Evolutionary conservation across 2,888 invertebrate species (phyloP).

Genomic region (Papilio demoleus): DNA sequence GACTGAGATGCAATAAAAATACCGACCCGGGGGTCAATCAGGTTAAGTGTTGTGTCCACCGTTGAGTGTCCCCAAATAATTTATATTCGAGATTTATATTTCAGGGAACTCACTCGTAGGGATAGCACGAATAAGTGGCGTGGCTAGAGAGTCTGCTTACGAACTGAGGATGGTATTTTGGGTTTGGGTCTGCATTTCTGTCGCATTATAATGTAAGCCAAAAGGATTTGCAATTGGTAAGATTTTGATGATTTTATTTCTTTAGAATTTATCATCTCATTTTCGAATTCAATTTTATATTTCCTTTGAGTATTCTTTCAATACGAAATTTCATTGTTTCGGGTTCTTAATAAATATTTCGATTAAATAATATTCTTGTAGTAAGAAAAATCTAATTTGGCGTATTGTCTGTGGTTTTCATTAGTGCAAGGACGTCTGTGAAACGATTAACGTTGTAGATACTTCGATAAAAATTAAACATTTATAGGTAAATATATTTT

Average conservation of each 20-base stretch:
- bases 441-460: constrained; percentile 52
- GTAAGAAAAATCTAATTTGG: constrained; percentile 42
- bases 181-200: constrained; percentile 18
- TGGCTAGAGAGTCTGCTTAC: constrained; percentile 46
- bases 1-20: constrained; percentile 71
- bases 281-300: neutral
- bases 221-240: neutral
- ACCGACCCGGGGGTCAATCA: constrained; percentile 74
- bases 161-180: constrained; percentile 33
- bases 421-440: constrained; percentile 58
- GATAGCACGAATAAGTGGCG: constrained; percentile 64
- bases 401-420: constrained; percentile 55
- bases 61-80: constrained; percentile 63
- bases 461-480: neutral
- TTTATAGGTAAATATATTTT: neutral
- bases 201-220: neutral
- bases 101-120: constrained; percentile 55
- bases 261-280: no score
- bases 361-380: constrained; percentile 13
- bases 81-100: constrained; percentile 70
- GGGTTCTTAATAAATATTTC: constrained; percentile 16
- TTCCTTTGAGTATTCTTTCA: constrained; percentile 19
- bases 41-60: constrained; percentile 72
- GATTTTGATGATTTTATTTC: neutral
- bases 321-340: constrained; percentile 26